Evolutionary conservation across 2,113 vertebrate genomes (phyloP).

Genomic region (Melanerpes formicivorus): DNA sequence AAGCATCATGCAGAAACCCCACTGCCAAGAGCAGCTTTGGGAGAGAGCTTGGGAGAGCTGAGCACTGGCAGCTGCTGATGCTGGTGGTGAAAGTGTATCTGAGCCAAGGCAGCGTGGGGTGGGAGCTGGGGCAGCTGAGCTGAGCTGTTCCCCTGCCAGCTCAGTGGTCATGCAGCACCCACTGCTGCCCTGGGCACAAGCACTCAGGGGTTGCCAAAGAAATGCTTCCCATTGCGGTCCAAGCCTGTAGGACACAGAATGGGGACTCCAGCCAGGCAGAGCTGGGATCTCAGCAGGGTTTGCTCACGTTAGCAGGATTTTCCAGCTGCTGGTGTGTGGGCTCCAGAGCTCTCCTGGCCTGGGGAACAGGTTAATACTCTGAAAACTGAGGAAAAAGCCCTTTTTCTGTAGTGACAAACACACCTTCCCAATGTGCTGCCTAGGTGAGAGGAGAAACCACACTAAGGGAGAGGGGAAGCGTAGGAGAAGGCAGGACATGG

Average conservation of each 20-base stretch:
- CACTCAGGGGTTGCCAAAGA: not conserved
- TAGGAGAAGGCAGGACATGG: not conserved
- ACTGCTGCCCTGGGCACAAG: not conserved
- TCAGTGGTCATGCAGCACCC: not conserved
- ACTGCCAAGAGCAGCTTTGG: not conserved
- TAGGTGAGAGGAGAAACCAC: not conserved
- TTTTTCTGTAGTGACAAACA: not conserved
- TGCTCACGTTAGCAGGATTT: not conserved
- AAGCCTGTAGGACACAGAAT: fast-evolving
- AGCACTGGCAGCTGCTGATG: not conserved
- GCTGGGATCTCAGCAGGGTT: not conserved
- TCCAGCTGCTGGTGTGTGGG: not conserved
- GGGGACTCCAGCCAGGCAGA: not conserved
- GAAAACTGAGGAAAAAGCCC: not conserved
- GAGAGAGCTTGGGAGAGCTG: not conserved
- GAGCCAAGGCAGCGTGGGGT: not conserved
- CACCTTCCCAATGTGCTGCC: not conserved
- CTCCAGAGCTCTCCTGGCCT: not conserved
- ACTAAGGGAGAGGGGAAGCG: not conserved
- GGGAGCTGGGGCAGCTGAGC: not conserved
- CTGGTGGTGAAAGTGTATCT: not conserved
- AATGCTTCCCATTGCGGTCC: not conserved
- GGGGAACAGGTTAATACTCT: not conserved
- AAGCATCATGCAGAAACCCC: not conserved
- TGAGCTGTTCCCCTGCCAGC: not conserved